Evolutionary conservation across 2,113 vertebrate species (phyloP).

Genomic region (Chionodraco myersi): DNA sequence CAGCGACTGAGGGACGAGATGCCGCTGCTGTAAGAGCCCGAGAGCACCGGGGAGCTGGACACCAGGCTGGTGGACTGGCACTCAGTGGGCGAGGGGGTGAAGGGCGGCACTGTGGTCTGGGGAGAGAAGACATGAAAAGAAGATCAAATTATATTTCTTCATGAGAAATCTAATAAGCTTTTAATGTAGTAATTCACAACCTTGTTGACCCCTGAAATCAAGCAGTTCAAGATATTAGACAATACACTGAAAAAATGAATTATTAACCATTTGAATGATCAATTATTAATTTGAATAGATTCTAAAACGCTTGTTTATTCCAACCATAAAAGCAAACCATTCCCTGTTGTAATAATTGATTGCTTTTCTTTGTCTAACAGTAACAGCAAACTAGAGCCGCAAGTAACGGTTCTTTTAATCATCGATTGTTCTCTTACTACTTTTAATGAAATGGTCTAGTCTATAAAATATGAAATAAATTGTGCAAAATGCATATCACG

Average conservation of each 20-base stretch:
- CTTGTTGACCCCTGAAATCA: neutral
- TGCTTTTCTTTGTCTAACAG: neutral
- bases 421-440: neutral
- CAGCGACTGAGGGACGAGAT: conserved; percentile 98
- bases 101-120: conserved; percentile 89
- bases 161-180: too few relatives aligned
- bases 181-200: neutral
- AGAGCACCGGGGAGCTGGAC: conserved; percentile 92
- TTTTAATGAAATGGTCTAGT: neutral
- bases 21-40: conserved; percentile 97
- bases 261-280: neutral
- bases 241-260: neutral
- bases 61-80: conserved; percentile 91
- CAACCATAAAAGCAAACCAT: neutral
- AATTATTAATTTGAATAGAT: neutral
- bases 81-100: conserved; percentile 95
- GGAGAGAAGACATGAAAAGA: neutral
- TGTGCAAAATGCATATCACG: neutral
- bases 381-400: neutral
- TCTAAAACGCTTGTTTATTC: neutral
- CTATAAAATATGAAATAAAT: neutral
- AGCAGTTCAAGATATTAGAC: neutral
- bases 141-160: neutral
- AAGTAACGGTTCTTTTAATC: neutral
- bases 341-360: neutral